Evolutionary conservation across 53 echinoderm and acorn worm genomes (phyloP), one percentile per base, ranked within the genome.

Genomic region (Apostichopus leukothele): DNA sequence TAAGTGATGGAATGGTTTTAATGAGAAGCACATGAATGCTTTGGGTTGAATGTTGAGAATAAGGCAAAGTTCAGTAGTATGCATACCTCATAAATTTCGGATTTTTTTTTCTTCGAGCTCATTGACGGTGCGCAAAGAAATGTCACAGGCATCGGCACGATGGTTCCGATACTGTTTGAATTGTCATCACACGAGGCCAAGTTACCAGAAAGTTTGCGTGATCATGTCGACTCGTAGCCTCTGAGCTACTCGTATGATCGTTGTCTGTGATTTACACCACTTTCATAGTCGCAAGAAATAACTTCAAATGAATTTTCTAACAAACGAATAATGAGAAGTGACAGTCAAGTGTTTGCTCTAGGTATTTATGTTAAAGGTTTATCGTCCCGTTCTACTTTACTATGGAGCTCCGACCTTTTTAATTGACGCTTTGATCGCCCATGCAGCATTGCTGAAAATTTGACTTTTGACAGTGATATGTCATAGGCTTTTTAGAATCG

Each of bases 321-420:
- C n/a, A 71, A 71, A 71, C 13, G 71, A 71, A 71, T 39, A 71
- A 71, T 71, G 18, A 19, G 0, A 21, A 18, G 1, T 71, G 71
- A 71, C 71, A 71, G 71, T 6, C 71, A 71, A 71, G 71, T 71
- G 71, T 71, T 14, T 71, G 20, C 71, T 71, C n/a, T 71, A 13
- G n/a, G 20, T 71, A 71, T 71, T 71, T 71, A 71, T 71, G 71
- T 71, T 71, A 71, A 71, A 71, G 18, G 71, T 71, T 71, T 71
- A 71, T 71, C 20, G 71, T 6, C 20, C 16, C 20, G 71, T 19
- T 71, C 71, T 71, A 71, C 71, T 71, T 71, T 19, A 71, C 20
- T 71, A 71, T 21, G 2, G 18, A 18, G 71, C 71, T 71, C 18
- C 71, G 18, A 63, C 63, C 5, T 71, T 18, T 7, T 71, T 71